Percentiles rank a stretch among this genome's conserved stretches.
Evolutionary conservation across 2,888 invertebrate genomes (phyloP).

Genomic region (Platerodrilus igneus): DNA sequence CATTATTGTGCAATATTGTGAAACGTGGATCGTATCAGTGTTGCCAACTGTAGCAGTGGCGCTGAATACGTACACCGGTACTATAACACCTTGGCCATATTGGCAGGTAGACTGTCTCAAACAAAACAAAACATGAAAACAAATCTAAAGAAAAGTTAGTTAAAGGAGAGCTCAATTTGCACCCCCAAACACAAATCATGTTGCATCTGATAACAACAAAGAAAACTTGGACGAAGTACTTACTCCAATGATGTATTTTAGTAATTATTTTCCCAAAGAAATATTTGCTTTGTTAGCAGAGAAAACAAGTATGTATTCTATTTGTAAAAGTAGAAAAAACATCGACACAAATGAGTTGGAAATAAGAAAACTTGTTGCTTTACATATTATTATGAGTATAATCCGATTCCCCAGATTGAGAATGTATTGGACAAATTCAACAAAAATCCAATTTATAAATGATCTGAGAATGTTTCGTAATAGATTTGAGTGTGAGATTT

Average conservation of each 20-base stretch:
- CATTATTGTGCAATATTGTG: no score
- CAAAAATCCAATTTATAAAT: conserved; percentile 22
- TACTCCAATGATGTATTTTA: conserved; percentile 19
- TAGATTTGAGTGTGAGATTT: conserved; percentile 17
- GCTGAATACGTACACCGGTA: no score
- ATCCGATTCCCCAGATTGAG: conserved; percentile 18
- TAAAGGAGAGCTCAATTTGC: no score
- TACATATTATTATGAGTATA: conserved; percentile 24
- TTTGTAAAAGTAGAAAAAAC: conserved; percentile 18
- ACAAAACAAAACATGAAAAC: no score
- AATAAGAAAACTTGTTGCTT: conserved; percentile 20
- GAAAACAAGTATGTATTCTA: conserved; percentile 22
- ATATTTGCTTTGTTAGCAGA: conserved; percentile 17
- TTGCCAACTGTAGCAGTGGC: no score
- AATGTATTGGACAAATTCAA: conserved; percentile 19
- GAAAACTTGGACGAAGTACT: conserved; percentile 13
- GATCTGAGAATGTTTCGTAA: conserved; percentile 17
- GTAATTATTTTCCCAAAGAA: conserved; percentile 17
- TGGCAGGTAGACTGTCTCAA: no score
- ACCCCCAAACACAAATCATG: no score
- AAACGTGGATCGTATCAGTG: no score
- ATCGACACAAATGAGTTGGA: conserved; percentile 16
- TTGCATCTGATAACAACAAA: no score
- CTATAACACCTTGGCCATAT: no score
- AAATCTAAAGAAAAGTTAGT: no score